Percentiles rank a stretch among this genome's conserved stretches.
Conservation (phyloP, 2,113 vertebrate genomes). For the Xerus inauris region DNA sequence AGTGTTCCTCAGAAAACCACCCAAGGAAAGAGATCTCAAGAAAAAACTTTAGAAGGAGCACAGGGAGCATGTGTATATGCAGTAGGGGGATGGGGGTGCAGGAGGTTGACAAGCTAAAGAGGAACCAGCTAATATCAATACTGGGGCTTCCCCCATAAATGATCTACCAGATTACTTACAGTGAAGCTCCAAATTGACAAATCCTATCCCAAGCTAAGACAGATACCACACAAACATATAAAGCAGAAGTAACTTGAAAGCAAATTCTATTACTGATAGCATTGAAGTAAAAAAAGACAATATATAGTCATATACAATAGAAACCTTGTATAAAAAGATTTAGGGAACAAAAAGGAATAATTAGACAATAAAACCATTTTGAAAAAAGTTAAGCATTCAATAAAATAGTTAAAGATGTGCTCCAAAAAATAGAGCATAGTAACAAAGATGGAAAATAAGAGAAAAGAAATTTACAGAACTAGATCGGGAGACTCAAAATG, state of each 20-base stretch:
- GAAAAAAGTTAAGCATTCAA: not conserved
- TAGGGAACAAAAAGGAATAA: not conserved
- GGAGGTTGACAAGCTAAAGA: not conserved
- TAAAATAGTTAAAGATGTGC: constrained; percentile 3
- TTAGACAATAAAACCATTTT: not conserved
- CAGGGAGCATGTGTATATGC: not conserved
- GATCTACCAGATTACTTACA: not conserved
- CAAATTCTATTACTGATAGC: not conserved
- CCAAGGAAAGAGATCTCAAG: not conserved
- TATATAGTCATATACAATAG: not conserved
- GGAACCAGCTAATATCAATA: not conserved
- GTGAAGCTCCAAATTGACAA: not conserved
- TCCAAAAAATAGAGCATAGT: not conserved
- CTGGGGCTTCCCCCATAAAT: not conserved
- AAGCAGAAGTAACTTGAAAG: constrained; percentile 15
- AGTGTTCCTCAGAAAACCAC: not conserved
- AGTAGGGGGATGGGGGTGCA: no score
- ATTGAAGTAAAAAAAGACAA: constrained; percentile 2
- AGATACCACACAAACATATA: not conserved
- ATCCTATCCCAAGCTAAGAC: not conserved
- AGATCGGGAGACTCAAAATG: not conserved
- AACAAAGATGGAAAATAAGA: not conserved
- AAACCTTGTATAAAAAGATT: not conserved
- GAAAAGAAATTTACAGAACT: constrained; percentile 1
- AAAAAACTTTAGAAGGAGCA: not conserved